phyloP scores from a whole-genome alignment of 2,888 invertebrate genomes.

The Hartigia nigra region DNA sequence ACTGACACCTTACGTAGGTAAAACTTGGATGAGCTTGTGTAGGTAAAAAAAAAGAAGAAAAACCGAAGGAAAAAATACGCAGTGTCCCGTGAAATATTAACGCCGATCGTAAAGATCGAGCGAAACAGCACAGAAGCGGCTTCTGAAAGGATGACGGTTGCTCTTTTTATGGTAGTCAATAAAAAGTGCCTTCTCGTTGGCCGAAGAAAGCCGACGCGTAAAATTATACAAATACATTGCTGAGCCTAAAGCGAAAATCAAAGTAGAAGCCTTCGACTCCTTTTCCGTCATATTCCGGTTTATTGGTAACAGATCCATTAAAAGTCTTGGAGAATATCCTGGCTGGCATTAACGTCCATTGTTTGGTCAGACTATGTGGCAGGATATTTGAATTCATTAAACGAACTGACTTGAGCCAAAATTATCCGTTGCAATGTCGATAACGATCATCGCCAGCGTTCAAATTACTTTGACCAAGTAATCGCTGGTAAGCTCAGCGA shows the following conservation, averaged over 20 bases:
- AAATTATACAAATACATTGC: constrained; percentile 6
- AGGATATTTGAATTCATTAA: background rate
- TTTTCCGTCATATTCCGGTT: background rate
- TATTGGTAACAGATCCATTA: background rate
- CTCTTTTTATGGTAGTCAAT: constrained; percentile 1
- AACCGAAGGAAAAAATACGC: background rate
- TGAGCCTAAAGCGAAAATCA: background rate
- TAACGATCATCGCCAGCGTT: background rate
- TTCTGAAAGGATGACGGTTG: background rate
- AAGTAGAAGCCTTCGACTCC: background rate
- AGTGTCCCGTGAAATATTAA: constrained; percentile 17
- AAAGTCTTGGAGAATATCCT: background rate
- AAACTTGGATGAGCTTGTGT: background rate
- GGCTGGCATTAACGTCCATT: background rate
- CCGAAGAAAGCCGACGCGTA: background rate
- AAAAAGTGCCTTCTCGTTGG: constrained; percentile 1
- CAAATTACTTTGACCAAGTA: background rate
- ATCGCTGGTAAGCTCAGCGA: background rate
- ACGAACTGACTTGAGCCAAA: background rate
- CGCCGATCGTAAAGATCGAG: constrained; percentile 20
- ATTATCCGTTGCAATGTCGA: background rate
- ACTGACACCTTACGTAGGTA: background rate
- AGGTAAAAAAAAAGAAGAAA: background rate
- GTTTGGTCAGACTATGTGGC: background rate
- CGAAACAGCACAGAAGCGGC: background rate